Conservation (phyloP, 2,888 invertebrate genomes). For the Dioctria rufipes region DNA sequence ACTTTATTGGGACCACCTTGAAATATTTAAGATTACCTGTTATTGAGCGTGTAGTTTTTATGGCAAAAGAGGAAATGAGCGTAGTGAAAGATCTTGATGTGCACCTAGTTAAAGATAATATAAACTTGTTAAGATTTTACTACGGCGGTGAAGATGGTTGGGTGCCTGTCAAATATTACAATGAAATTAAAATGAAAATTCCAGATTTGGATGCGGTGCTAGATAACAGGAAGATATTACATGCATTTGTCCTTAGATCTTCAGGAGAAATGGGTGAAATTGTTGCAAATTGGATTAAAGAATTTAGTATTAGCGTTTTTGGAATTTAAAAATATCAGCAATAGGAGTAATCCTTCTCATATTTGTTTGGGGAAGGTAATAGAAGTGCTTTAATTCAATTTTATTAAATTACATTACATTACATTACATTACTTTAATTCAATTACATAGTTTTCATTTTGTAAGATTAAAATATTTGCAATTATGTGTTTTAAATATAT, state of each 20-base stretch:
- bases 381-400: too few species aligned
- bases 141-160: constrained; percentile 87
- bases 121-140: constrained; percentile 81
- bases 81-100: constrained; percentile 79
- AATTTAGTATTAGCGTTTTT: constrained; percentile 60
- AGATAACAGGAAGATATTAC: constrained; percentile 76
- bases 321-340: too few species aligned
- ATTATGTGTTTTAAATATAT: background rate
- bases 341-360: too few species aligned
- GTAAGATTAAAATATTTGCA: background rate
- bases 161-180: constrained; percentile 83
- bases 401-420: too few species aligned
- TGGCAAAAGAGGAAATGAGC: constrained; percentile 88
- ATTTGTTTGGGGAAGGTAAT: too few species aligned
- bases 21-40: constrained; percentile 76
- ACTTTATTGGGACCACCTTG: constrained; percentile 72
- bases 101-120: constrained; percentile 74
- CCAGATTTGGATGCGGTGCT: constrained; percentile 77
- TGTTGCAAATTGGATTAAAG: constrained; percentile 67
- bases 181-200: constrained; percentile 76
- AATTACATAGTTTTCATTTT: background rate
- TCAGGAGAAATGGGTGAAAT: constrained; percentile 75
- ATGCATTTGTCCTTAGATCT: constrained; percentile 85
- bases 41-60: constrained; percentile 77
- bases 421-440: background rate